Conservation (phyloP, 2,888 invertebrate species). For the Tetrapedia diversipes region DNA sequence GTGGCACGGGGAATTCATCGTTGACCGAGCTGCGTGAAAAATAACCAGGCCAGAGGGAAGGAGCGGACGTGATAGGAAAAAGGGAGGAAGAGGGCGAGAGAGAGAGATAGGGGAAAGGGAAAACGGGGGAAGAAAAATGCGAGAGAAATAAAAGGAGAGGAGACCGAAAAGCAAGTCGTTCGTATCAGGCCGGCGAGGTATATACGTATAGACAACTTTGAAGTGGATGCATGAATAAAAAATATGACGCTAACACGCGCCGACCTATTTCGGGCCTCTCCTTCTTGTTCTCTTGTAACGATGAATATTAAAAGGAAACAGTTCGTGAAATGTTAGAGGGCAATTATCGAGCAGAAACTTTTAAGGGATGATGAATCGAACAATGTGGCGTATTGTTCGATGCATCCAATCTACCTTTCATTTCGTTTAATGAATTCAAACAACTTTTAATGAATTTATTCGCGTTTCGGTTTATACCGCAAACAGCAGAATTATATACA, state of each 20-base stretch:
- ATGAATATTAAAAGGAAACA: constrained; percentile 39
- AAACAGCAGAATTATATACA: too few species aligned
- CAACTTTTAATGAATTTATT: not conserved
- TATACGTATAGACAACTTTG: constrained; percentile 26
- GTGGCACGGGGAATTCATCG: constrained; percentile 33
- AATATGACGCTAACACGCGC: constrained; percentile 33
- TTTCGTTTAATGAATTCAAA: not conserved
- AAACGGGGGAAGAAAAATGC: not conserved
- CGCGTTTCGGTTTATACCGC: not conserved
- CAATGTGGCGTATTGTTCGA: not conserved
- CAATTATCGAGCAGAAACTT: not conserved
- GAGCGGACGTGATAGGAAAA: not conserved
- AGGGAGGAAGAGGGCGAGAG: not conserved
- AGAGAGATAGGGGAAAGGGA: not conserved
- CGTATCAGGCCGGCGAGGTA: constrained; percentile 17
- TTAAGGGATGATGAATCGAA: constrained; percentile 4
- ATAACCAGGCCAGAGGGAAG: constrained; percentile 16
- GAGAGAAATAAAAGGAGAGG: constrained; percentile 12
- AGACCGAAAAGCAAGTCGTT: constrained; percentile 17
- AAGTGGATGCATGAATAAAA: constrained; percentile 46
- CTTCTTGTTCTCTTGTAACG: not conserved
- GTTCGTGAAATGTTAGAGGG: constrained; percentile 17
- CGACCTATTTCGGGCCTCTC: constrained; percentile 32
- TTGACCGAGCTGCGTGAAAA: constrained; percentile 21
- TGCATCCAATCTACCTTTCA: not conserved